phyloP scores from a whole-genome alignment of 2,888 invertebrate species.

The Hoplodrina ambigua region DNA sequence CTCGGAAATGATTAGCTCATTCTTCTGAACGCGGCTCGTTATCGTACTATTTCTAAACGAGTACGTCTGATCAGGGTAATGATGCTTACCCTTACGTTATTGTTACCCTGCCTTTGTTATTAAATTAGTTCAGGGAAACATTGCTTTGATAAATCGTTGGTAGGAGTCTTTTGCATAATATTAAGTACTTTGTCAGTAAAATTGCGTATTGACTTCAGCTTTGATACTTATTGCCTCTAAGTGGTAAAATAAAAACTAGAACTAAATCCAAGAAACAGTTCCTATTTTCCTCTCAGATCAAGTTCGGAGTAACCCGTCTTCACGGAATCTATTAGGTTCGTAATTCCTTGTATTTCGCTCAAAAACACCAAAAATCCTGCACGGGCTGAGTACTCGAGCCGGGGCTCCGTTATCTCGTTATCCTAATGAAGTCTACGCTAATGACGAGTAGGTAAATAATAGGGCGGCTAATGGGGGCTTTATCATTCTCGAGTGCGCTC shows the following conservation, averaged over 20 bases:
- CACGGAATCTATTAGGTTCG: slow-evolving; percentile 57
- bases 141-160: slow-evolving; percentile 17
- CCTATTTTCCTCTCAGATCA: slow-evolving; percentile 6
- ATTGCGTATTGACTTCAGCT: not conserved
- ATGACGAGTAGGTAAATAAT: slow-evolving; percentile 91
- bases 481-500: slow-evolving; percentile 91
- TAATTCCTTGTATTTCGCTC: slow-evolving; percentile 78
- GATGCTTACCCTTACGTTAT: slow-evolving; percentile 30
- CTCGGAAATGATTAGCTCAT: slow-evolving; percentile 81
- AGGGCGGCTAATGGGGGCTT: slow-evolving; percentile 91
- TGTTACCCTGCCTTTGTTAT: slow-evolving; percentile 27
- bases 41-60: slow-evolving; percentile 48
- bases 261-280: not conserved
- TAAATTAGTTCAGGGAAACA: slow-evolving; percentile 33
- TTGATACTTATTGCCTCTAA: not conserved
- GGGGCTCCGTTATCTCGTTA: slow-evolving; percentile 90
- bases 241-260: not conserved
- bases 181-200: not conserved
- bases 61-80: slow-evolving; percentile 44
- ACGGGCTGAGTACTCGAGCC: slow-evolving; percentile 79
- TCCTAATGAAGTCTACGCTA: slow-evolving; percentile 91
- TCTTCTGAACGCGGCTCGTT: slow-evolving; percentile 71
- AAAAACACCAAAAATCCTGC: slow-evolving; percentile 86
- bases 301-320: slow-evolving; percentile 19
- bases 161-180: slow-evolving; percentile 5